Base-by-base conservation (phyloP, 2,797 vertebrate genomes). In the Thamnophis elegans region DNA sequence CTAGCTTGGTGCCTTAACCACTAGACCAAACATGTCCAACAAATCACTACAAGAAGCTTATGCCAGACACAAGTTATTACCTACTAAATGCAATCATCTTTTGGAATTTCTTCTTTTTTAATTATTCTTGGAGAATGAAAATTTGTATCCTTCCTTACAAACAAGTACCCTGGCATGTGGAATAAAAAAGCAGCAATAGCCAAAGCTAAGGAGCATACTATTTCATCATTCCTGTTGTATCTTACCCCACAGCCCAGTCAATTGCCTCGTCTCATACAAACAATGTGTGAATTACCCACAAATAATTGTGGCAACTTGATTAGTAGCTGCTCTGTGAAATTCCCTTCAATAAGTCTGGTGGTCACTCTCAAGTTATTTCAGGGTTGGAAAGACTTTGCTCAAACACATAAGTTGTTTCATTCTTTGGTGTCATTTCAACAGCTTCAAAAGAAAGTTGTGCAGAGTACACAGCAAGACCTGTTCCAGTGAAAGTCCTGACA, bases 401-500 rank as follows among this genome's bases (percentile, higher is more conserved):
- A 91, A 93, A 95, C 93, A 92, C 87, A 58, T 93, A 94, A 89
- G 91, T 95, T 87, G 90, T 91, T 32, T 92, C 89, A 92, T 90
- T 93, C 22, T 32, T 7, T 28, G 42, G 59, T 65, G 42, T 32
- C 60, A 28, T 89, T 85, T 86, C 73, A 56, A 51, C 51, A 25
- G 54, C 51, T 2, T 82, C 22, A 54, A 59, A 92, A 53, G 22
- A 25, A n/a, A 60, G 62, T 25, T 78, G 36, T 36, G 26, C 9
- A 47, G 85, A 22, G 26, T 68, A 16, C 16, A 88, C 20, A 54
- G 28, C 68, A 68, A 82, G 62, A 36, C 58, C 26, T 26, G 53
- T 22, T 62, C 5, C 62, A 36, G 4, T 47, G 47, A 89, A 54
- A 22, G 22, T 32, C 86, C 10, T 47, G 5, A 51, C 47, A 51